phyloP scores from a whole-genome alignment of 1,140 invertebrate genomes.

The Bombus cullumanus region DNA sequence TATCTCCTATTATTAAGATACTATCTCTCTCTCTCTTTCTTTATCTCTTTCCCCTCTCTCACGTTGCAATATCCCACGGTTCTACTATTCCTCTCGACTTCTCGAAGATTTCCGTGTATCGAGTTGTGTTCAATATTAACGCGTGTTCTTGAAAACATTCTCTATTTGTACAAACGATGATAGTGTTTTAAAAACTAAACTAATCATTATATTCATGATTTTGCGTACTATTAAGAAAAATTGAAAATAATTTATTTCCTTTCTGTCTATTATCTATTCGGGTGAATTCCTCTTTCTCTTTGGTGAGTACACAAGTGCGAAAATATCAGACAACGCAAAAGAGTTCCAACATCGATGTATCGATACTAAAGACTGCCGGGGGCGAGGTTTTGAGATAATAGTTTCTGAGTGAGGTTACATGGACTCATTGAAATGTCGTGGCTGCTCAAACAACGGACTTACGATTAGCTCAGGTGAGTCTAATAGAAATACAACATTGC shows the following conservation, averaged over 20 bases:
- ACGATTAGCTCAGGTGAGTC: conserved; percentile 79
- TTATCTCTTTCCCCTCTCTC: conserved; percentile 9
- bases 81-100: conserved; percentile 48
- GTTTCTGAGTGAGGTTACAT: conserved; percentile 72
- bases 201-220: neutral
- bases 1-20: conserved; percentile 21
- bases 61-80: neutral
- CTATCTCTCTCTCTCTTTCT: conserved; percentile 10
- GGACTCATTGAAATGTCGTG: conserved; percentile 81
- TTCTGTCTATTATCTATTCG: neutral
- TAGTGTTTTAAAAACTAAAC: neutral
- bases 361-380: conserved; percentile 31
- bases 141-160: conserved; percentile 11
- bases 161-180: neutral
- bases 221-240: neutral
- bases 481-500: neutral
- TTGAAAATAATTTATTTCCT: neutral
- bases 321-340: conserved; percentile 31
- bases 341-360: conserved; percentile 40
- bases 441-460: conserved; percentile 77
- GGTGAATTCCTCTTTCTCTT: conserved; percentile 12
- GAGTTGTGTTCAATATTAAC: conserved; percentile 11
- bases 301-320: conserved; percentile 17
- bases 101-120: conserved; percentile 41
- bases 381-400: conserved; percentile 63